phyloP scores from a whole-genome alignment of 2,797 vertebrate genomes.

The Helicolenus hilgendorfi region DNA sequence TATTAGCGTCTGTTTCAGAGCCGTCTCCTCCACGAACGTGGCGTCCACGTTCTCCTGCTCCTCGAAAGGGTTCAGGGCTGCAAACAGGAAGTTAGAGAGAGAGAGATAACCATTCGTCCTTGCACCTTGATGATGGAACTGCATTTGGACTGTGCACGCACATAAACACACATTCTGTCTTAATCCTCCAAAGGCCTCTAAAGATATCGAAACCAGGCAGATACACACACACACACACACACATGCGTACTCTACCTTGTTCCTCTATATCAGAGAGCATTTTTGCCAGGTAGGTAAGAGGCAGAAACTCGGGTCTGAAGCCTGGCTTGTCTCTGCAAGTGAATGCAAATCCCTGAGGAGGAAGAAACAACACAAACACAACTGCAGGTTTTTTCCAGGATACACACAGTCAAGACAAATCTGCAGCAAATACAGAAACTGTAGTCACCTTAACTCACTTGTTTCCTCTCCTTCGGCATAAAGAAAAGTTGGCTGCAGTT shows the following conservation, averaged over 20 bases:
- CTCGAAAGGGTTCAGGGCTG: slow-evolving; percentile 84
- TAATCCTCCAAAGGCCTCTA: slow-evolving; percentile 54
- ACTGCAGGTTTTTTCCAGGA: slow-evolving; percentile 10
- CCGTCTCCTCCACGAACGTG: slow-evolving; percentile 92
- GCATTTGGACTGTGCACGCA: slow-evolving; percentile 15
- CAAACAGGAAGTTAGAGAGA: not conserved
- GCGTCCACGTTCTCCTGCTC: slow-evolving; percentile 92
- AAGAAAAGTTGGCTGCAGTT: slow-evolving; percentile 26
- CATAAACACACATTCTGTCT: slow-evolving; percentile 2
- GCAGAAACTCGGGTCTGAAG: slow-evolving; percentile 85
- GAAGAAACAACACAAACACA: slow-evolving; percentile 33
- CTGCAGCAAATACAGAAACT: slow-evolving; percentile 37
- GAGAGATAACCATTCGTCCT: slow-evolving; percentile 9
- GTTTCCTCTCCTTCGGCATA: not conserved
- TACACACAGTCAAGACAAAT: slow-evolving; percentile 44
- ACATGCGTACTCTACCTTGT: slow-evolving; percentile 77
- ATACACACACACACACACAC: slow-evolving; percentile 11
- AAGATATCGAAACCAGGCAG: slow-evolving; percentile 2
- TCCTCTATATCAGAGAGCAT: slow-evolving; percentile 83
- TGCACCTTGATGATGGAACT: not conserved
- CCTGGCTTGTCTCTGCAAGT: slow-evolving; percentile 70
- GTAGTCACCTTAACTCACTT: slow-evolving; percentile 1
- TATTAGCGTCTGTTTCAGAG: slow-evolving; percentile 92
- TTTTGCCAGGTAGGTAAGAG: slow-evolving; percentile 85
- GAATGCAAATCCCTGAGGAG: slow-evolving; percentile 75